Percentiles rank a stretch among this genome's conserved stretches.
Conservation (phyloP, 2,888 invertebrate genomes). For the Gortyna flavago region DNA sequence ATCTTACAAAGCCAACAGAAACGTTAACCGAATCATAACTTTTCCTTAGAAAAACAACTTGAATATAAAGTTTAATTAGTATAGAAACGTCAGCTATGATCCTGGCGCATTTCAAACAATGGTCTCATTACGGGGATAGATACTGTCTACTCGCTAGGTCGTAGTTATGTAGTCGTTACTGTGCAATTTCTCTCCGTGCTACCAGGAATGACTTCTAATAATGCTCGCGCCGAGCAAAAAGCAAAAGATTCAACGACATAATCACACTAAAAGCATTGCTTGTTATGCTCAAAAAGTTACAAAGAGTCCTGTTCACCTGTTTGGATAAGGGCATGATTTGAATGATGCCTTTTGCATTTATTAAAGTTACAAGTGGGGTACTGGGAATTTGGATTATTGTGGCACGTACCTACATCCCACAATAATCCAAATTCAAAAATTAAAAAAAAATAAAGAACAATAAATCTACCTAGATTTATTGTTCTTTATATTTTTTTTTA, state of each 20-base stretch:
- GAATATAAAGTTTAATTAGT: slow-evolving; percentile 63
- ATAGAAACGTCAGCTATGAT: slow-evolving; percentile 59
- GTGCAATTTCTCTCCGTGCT: slow-evolving; percentile 73
- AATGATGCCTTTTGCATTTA: slow-evolving; percentile 31
- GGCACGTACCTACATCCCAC: too few species aligned
- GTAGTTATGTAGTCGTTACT: slow-evolving; percentile 72
- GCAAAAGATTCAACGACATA: slow-evolving; percentile 83
- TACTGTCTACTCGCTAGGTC: slow-evolving; percentile 57
- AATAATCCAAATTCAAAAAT: too few species aligned
- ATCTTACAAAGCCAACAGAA: slow-evolving; percentile 15
- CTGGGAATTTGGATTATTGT: not conserved
- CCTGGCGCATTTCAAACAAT: slow-evolving; percentile 63
- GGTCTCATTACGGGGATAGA: slow-evolving; percentile 73
- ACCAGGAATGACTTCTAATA: slow-evolving; percentile 80
- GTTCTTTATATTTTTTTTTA: not conserved
- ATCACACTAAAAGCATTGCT: slow-evolving; percentile 86
- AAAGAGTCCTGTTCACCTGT: slow-evolving; percentile 67
- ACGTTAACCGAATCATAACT: slow-evolving; percentile 32
- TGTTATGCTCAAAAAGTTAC: slow-evolving; percentile 69
- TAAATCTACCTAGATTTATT: too few species aligned
- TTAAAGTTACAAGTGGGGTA: slow-evolving; percentile 7
- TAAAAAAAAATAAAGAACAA: too few species aligned
- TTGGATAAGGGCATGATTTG: slow-evolving; percentile 24
- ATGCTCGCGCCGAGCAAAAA: slow-evolving; percentile 76
- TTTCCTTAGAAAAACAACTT: slow-evolving; percentile 34